Evolutionary conservation across 2,113 vertebrate species (phyloP).

Genomic region (Thunnus maccoyii): DNA sequence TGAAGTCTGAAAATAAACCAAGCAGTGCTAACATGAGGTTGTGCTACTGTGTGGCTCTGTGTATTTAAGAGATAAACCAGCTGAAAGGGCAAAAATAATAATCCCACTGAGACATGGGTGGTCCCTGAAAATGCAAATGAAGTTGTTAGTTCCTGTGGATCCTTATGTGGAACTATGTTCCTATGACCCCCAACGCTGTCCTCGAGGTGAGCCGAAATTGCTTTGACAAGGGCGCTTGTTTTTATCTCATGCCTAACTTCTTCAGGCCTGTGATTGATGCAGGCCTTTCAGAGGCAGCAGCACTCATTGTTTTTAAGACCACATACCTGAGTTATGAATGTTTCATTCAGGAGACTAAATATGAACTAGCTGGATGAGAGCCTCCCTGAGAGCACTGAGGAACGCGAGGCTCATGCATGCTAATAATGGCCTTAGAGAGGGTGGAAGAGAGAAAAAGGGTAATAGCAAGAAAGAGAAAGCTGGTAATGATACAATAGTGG

Average conservation of each 20-base stretch:
- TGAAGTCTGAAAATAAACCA: conserved; percentile 72
- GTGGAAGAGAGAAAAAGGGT: conserved; percentile 17
- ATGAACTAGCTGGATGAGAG: conserved; percentile 66
- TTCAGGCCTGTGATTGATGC: conserved; percentile 74
- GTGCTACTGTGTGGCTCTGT: conserved; percentile 21
- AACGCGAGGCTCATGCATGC: conserved; percentile 60
- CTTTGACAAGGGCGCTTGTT: conserved; percentile 61
- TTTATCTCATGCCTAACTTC: conserved; percentile 73
- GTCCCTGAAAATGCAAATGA: conserved; percentile 59
- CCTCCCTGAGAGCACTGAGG: conserved; percentile 53
- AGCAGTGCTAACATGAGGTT: conserved; percentile 47
- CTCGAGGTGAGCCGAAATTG: conserved; percentile 63
- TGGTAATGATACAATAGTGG: too few species aligned
- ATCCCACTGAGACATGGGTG: conserved; percentile 48
- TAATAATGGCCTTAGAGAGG: conserved; percentile 62
- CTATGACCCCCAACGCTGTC: conserved; percentile 28
- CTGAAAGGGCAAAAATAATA: conserved; percentile 52
- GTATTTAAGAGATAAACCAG: conserved; percentile 68
- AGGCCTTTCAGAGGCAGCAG: conserved; percentile 60
- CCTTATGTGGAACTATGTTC: conserved; percentile 5
- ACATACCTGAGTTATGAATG: conserved; percentile 83
- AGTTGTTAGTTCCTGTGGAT: conserved; percentile 44
- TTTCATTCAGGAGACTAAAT: conserved; percentile 79
- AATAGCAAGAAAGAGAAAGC: conserved; percentile 26
- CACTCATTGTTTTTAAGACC: conserved; percentile 79